A percentile compares a stretch with the other conserved stretches of the same genome.
These are phyloP conservation scores for Callyntrura guangdongensis DNA, from an alignment of 2,888 invertebrate species.

Conservation along the genomic window DNA sequence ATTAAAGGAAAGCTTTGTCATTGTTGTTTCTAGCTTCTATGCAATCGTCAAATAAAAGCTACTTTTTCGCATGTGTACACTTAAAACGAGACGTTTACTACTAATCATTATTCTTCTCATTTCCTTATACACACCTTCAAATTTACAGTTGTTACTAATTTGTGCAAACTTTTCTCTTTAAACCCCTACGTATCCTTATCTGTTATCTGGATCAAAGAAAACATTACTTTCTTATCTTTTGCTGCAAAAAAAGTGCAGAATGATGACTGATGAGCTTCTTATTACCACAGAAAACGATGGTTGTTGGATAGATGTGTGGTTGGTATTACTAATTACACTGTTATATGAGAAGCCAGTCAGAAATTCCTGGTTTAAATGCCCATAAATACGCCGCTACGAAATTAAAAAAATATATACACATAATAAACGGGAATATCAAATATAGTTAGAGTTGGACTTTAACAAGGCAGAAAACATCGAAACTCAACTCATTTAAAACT, in stretches of 20 bases:
- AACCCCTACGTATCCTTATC: background rate
- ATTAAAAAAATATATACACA: constrained; percentile 12
- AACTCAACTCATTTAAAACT: background rate
- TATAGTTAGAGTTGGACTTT: background rate
- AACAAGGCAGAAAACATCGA: background rate
- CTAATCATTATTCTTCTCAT: background rate
- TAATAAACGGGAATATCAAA: background rate
- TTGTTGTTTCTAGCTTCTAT: too few relatives aligned
- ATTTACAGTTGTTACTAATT: too few relatives aligned
- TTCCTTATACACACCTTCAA: background rate
- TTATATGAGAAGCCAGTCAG: background rate
- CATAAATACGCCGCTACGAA: background rate
- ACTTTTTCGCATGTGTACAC: too few relatives aligned
- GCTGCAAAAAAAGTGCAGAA: background rate
- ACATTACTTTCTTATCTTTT: background rate
- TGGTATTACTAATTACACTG: background rate
- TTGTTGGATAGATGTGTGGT: constrained; percentile 31
- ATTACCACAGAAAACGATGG: constrained; percentile 47
- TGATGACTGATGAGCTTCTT: background rate
- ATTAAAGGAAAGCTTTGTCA: too few relatives aligned
- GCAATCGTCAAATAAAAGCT: too few relatives aligned
- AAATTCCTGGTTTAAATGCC: background rate
- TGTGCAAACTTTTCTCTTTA: too few relatives aligned
- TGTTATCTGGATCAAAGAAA: background rate
- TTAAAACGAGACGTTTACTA: too few relatives aligned